Percentiles rank a stretch among this genome's conserved stretches.
Evolutionary conservation across 53 echinoderm and acorn worm genomes (phyloP).

Genomic region (Stichopus horrens): DNA sequence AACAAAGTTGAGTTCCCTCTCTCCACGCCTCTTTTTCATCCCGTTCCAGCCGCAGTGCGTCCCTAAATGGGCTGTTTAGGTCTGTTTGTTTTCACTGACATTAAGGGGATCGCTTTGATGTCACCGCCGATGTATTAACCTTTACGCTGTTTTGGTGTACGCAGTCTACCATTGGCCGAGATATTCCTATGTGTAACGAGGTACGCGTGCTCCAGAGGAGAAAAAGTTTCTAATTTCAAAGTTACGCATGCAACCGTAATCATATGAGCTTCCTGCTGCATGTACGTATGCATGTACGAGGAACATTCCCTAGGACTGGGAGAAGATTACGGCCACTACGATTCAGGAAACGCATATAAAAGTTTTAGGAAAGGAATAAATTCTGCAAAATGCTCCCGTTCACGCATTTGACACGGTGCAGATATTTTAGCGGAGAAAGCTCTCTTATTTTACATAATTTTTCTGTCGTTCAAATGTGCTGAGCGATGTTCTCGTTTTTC

Average conservation of each 20-base stretch:
- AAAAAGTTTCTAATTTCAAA: slow-evolving; percentile 8
- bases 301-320: background rate
- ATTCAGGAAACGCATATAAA: slow-evolving; percentile 27
- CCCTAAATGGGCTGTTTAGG: slow-evolving; percentile 42
- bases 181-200: slow-evolving; percentile 72
- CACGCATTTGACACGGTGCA: slow-evolving; percentile 4
- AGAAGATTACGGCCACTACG: background rate
- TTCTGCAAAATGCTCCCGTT: slow-evolving; percentile 23
- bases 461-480: background rate
- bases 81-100: slow-evolving; percentile 98
- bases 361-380: slow-evolving; percentile 22
- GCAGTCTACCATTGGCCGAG: slow-evolving; percentile 43
- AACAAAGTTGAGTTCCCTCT: background rate
- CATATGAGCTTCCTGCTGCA: slow-evolving; percentile 22
- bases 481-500: background rate
- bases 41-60: slow-evolving; percentile 36
- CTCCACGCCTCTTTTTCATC: slow-evolving; percentile 30
- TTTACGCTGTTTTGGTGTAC: slow-evolving; percentile 1
- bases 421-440: background rate
- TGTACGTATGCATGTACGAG: too few species aligned
- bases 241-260: slow-evolving; percentile 16
- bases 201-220: slow-evolving; percentile 57
- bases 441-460: background rate
- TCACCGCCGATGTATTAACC: slow-evolving; percentile 61
- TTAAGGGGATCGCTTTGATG: slow-evolving; percentile 81